Evolutionary conservation across 2,888 invertebrate genomes (phyloP).

Genomic region (Drosophila barbarae): DNA sequence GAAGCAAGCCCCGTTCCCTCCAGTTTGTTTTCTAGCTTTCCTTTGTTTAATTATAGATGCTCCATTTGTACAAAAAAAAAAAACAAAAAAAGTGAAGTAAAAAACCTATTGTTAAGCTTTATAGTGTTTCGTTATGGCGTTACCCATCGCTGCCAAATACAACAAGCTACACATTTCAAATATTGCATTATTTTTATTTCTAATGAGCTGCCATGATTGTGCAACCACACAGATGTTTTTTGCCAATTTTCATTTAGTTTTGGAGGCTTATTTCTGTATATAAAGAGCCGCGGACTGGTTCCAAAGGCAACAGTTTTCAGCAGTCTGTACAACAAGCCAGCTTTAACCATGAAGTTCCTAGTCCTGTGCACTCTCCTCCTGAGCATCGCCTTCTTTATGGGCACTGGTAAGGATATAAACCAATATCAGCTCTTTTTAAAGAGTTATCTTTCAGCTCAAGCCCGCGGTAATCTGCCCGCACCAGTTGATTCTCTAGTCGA

Average conservation of each 20-base stretch:
- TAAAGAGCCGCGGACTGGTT: slow-evolving; percentile 11
- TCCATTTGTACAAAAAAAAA: slow-evolving; percentile 43
- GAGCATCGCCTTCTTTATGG: slow-evolving; percentile 47
- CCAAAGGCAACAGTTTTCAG: slow-evolving; percentile 34
- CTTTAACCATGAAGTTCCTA: slow-evolving; percentile 51
- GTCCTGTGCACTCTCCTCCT: slow-evolving; percentile 47
- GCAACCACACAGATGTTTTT: slow-evolving; percentile 32
- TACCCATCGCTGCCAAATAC: slow-evolving; percentile 52
- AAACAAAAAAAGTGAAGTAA: not conserved
- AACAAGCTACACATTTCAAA: slow-evolving; percentile 35
- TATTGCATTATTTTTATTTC: slow-evolving; percentile 30
- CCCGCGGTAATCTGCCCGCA: too few species aligned
- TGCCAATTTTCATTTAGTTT: not conserved
- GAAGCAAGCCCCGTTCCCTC: not conserved
- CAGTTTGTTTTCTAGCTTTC: slow-evolving; percentile 2
- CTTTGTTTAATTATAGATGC: slow-evolving; percentile 41
- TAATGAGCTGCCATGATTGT: slow-evolving; percentile 17
- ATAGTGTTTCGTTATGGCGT: slow-evolving; percentile 38
- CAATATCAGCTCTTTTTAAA: not conserved
- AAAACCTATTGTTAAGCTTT: slow-evolving; percentile 33
- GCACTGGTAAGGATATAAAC: slow-evolving; percentile 44
- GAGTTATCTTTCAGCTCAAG: slow-evolving; percentile 31
- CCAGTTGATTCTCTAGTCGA: not conserved
- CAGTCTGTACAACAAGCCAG: slow-evolving; percentile 27
- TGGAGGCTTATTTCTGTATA: slow-evolving; percentile 14